phyloP scores from a whole-genome alignment of 2,113 vertebrate genomes.

The Heloderma charlesbogerti region DNA sequence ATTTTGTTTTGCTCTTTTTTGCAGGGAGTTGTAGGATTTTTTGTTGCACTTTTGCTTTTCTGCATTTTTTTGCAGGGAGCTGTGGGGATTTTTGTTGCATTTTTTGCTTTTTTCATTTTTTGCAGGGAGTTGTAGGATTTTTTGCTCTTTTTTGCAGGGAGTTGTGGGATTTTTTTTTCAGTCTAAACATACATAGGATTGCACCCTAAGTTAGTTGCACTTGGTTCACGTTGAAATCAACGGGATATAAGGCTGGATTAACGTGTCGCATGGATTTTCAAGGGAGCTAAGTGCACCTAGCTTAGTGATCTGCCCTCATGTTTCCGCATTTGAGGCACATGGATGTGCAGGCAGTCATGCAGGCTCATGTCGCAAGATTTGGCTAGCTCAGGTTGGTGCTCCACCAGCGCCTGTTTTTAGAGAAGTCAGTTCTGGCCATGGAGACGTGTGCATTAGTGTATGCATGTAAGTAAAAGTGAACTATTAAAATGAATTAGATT shows the following conservation, averaged over 20 bases:
- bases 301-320: neutral
- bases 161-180: too few species aligned
- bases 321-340: neutral
- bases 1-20: too few species aligned
- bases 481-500: neutral
- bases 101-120: too few species aligned
- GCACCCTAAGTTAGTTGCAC: neutral
- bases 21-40: too few species aligned
- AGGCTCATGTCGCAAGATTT: neutral
- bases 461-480: neutral
- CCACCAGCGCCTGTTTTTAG: neutral
- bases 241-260: neutral
- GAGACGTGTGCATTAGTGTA: neutral
- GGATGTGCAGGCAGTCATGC: neutral
- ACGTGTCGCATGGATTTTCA: neutral
- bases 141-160: too few species aligned
- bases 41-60: too few species aligned
- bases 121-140: too few species aligned
- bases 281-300: neutral
- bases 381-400: neutral
- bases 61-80: too few species aligned
- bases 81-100: too few species aligned
- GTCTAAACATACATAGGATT: neutral
- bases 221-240: neutral
- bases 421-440: neutral